phyloP scores from a whole-genome alignment of 2,888 invertebrate species.

The Octonoba sinensis region DNA sequence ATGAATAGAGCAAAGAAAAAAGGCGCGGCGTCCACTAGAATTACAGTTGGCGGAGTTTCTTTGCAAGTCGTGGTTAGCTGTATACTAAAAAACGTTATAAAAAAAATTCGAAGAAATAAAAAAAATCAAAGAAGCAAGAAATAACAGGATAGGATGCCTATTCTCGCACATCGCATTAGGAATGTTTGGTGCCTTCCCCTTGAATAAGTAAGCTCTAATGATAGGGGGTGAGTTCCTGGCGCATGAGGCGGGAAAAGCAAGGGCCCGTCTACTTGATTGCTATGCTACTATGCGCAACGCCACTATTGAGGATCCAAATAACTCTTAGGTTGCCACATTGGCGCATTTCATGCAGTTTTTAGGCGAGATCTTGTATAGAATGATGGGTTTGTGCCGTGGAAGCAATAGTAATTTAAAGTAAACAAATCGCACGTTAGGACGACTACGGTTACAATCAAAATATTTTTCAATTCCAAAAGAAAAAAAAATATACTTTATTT shows the following conservation, averaged over 20 bases:
- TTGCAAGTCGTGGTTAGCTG: constrained; percentile 44
- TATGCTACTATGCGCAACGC: constrained; percentile 37
- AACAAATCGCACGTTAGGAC: not conserved
- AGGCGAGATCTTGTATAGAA: not conserved
- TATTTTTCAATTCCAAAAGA: no score
- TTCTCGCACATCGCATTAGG: constrained; percentile 62
- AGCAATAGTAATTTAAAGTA: no score
- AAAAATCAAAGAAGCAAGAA: constrained; percentile 46
- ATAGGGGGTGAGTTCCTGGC: constrained; percentile 49
- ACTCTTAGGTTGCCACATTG: constrained; percentile 33
- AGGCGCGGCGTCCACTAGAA: constrained; percentile 51
- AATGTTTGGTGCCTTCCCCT: constrained; percentile 63
- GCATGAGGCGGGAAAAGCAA: constrained; percentile 33
- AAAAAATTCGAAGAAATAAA: constrained; percentile 16
- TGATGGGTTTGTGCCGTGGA: not conserved
- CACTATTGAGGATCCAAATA: constrained; percentile 11
- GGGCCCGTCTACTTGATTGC: constrained; percentile 51
- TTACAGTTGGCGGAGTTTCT: constrained; percentile 60
- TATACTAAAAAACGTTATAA: constrained; percentile 43
- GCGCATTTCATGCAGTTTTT: constrained; percentile 24
- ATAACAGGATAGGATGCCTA: constrained; percentile 63
- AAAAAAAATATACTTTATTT: no score
- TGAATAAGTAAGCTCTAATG: constrained; percentile 61
- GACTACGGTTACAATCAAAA: not conserved
- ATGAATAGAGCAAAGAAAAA: constrained; percentile 26